phyloP scores from a whole-genome alignment of 2,113 vertebrate genomes.

The Myotis davidii region DNA sequence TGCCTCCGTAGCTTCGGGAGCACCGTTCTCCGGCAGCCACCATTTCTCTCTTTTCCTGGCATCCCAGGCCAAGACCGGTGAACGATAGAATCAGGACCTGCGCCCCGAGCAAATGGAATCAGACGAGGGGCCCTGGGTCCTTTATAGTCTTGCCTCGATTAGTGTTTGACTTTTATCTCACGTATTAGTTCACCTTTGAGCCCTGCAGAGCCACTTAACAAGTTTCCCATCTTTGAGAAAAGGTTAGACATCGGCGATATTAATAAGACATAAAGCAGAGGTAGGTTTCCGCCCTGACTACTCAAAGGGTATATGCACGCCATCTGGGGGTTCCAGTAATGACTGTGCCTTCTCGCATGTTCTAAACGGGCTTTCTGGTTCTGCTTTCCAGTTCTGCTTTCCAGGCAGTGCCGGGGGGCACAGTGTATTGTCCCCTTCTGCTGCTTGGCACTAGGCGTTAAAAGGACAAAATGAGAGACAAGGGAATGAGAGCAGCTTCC shows the following conservation, averaged over 20 bases:
- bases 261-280: constrained; percentile 27
- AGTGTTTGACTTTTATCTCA: constrained; percentile 33
- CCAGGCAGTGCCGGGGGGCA: not conserved
- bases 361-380: not conserved
- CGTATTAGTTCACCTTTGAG: not conserved
- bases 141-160: not conserved
- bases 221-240: not conserved
- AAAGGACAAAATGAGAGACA: constrained; percentile 25
- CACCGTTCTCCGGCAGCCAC: not conserved
- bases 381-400: not conserved
- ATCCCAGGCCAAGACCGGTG: not conserved
- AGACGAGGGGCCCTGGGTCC: not conserved
- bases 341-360: not conserved
- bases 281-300: not conserved
- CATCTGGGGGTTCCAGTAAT: not conserved
- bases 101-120: not conserved
- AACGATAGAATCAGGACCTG: not conserved
- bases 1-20: constrained; percentile 22
- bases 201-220: not conserved
- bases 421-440: not conserved
- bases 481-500: not conserved
- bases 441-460: not conserved
- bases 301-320: not conserved
- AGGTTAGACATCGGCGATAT: not conserved
- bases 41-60: not conserved